phyloP scores from a whole-genome alignment of 2,797 vertebrate species.

The Ceryle rudis region DNA sequence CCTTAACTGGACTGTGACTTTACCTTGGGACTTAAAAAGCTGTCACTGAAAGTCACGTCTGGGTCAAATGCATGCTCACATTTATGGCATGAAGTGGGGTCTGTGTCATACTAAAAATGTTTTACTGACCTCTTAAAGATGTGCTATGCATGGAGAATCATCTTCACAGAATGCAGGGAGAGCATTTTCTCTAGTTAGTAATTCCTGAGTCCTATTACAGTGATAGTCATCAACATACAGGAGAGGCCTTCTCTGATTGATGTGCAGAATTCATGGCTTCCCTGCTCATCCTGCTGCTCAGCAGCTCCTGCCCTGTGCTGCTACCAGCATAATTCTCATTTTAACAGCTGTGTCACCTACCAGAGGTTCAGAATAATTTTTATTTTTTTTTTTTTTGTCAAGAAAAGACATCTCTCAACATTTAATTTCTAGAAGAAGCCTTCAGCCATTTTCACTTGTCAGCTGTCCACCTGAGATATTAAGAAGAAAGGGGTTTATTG shows the following conservation, averaged over 20 bases:
- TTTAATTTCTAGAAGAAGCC: background rate
- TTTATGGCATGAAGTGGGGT: background rate
- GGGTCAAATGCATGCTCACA: background rate
- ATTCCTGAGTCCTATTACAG: background rate
- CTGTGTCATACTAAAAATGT: background rate
- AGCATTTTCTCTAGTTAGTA: conserved; percentile 14
- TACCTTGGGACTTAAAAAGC: conserved; percentile 6
- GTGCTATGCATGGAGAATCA: background rate
- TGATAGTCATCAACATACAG: background rate
- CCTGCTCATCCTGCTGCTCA: background rate
- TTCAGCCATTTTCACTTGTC: background rate
- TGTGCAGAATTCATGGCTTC: background rate
- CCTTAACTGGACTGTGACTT: background rate
- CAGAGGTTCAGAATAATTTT: background rate
- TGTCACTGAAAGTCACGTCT: conserved; percentile 8
- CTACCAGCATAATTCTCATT: background rate
- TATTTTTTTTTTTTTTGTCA: background rate
- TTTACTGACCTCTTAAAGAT: conserved; percentile 34
- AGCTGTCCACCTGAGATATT: background rate
- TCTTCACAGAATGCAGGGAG: background rate
- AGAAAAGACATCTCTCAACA: background rate
- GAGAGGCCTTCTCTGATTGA: background rate
- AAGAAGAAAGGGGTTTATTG: background rate
- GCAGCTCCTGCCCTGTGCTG: background rate
- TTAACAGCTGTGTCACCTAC: background rate